Base-by-base conservation (phyloP, 2,113 vertebrate genomes). In the Chamaea fasciata region DNA sequence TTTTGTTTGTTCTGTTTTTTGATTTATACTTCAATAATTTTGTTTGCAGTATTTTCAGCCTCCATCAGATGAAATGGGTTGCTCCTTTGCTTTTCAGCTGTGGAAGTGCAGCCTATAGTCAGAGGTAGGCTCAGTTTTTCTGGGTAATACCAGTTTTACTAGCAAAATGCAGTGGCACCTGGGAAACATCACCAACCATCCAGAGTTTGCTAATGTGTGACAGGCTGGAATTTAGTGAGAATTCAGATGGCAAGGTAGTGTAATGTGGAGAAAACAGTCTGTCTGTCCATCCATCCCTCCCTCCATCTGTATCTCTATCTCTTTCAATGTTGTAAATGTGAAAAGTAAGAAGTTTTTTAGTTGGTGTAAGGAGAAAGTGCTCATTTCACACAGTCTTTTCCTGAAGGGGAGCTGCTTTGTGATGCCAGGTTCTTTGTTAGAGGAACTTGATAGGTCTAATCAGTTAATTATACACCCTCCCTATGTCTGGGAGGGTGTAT, bases 241-340 rank as follows among this genome's bases (percentile, higher is more conserved):
- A 21, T 68, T 89, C 33, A 41, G n/a, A 7, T 16, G 14, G 44
- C 27, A 53, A 7, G 16, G 7, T 28, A 31, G 30, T 24, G 14
- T 46, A 39, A 41, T 27, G 15, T 46, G 30, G 31, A 78, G 35
- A 57, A 37, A 87, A 68, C 3, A 28, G 23, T 57, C 41, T 15
- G 8, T 28, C n/a, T 5, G 0, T 62, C 33, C n/a, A 2, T 59
- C 21, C 8, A 0, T 64, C 39, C 30, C 3, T 78, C n/a, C 31
- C 1, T 71, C 20, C 5, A 1, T 47, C n/a, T 41, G 2, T 64
- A 42, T 37, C 19, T 37, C 57, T 47, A 19, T n/a, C 28, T 78
- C 41, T 84, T 59, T 44, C 4, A 6, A 4, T 27, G 16, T 4
- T 56, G 20, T 20, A 24, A 70, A 50, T 86, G 80, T 26, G 46